Conservation (phyloP, 2,888 invertebrate species). For the Lycaena phlaeas region DNA sequence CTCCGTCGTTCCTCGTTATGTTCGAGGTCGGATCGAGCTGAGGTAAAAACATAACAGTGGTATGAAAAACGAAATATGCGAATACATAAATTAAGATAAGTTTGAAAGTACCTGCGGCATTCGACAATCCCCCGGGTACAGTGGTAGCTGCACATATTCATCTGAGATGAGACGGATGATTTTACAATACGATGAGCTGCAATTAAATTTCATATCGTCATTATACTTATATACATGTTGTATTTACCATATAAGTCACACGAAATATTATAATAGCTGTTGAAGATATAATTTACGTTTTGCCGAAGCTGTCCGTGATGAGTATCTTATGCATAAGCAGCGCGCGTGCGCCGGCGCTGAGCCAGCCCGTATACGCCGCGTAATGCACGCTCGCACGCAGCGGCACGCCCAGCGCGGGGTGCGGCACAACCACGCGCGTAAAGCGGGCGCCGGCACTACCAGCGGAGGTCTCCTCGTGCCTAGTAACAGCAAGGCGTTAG, state of each 20-base stretch:
- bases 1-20: conserved; percentile 31
- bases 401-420: conserved; percentile 86
- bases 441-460: conserved; percentile 71
- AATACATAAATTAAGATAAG: background rate
- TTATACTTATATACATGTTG: too few species aligned
- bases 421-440: conserved; percentile 89
- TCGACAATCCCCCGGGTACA: conserved; percentile 85
- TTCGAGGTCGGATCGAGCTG: conserved; percentile 36
- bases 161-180: conserved; percentile 83
- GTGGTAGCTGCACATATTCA: conserved; percentile 78
- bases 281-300: conserved; percentile 66
- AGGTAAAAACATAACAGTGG: conserved; percentile 12
- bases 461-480: conserved; percentile 86
- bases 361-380: conserved; percentile 92
- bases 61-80: background rate
- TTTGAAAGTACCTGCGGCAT: conserved; percentile 61
- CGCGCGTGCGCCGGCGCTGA: conserved; percentile 84
- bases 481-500: too few species aligned
- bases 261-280: too few species aligned
- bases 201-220: conserved; percentile 15
- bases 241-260: too few species aligned
- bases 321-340: conserved; percentile 88
- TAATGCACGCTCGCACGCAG: conserved; percentile 83
- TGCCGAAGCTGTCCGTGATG: conserved; percentile 88
- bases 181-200: conserved; percentile 85